Conservation (phyloP, 2,888 invertebrate species). For the Leucania comma region DNA sequence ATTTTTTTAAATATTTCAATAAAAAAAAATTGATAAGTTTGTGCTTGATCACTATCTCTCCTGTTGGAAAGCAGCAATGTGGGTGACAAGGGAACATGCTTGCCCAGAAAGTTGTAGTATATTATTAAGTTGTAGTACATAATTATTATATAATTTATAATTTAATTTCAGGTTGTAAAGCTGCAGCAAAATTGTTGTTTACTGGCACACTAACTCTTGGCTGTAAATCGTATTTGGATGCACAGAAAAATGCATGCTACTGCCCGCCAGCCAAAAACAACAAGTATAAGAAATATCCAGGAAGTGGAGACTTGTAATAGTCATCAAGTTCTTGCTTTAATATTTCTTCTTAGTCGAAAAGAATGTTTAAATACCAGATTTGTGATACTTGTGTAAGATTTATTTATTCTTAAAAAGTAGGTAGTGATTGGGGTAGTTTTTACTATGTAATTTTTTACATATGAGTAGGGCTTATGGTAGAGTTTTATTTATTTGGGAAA, state of each 20-base stretch:
- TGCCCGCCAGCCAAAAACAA: constrained; percentile 91
- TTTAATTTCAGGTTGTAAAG: constrained; percentile 94
- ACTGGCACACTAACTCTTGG: constrained; percentile 96
- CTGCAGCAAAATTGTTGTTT: constrained; percentile 95
- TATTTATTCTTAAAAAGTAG: constrained; percentile 37
- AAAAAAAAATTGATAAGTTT: too few species aligned
- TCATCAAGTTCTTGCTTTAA: neutral
- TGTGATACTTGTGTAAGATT: constrained; percentile 56
- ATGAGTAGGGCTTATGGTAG: neutral
- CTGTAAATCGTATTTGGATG: constrained; percentile 96
- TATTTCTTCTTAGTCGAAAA: constrained; percentile 36
- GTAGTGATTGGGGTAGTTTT: constrained; percentile 1
- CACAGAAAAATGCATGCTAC: constrained; percentile 95
- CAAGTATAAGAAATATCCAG: constrained; percentile 89
- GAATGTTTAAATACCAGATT: constrained; percentile 22
- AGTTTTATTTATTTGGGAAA: neutral
- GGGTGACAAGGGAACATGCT: too few species aligned
- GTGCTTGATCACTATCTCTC: too few species aligned
- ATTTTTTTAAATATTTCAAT: too few species aligned
- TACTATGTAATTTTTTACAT: neutral
- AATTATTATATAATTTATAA: neutral
- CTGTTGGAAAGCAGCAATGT: too few species aligned
- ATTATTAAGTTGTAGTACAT: too few species aligned
- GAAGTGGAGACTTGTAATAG: constrained; percentile 80
- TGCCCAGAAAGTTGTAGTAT: too few species aligned